Evolutionary conservation across 2,113 vertebrate species (phyloP), one percentile per base, ranked within the genome.

Genomic region (Mixornis gularis): DNA sequence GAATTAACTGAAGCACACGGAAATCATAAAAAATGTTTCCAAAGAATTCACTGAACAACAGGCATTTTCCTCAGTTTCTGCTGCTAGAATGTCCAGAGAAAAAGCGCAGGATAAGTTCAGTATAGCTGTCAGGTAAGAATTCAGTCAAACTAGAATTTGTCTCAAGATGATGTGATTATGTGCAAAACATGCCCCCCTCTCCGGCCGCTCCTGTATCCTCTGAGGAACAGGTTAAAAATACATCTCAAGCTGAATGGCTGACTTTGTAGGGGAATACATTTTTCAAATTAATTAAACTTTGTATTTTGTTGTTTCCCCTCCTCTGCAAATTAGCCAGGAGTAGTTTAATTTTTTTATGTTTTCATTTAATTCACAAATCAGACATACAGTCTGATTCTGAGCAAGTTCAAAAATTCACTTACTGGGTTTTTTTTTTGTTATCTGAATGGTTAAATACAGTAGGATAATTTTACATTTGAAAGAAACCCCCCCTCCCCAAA

Each of bases 251-350:
- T 60, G 70, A 94, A 87, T 29, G 56, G 25, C 26, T 82, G 84
- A 68, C 44, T 93, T 87, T 43, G 65, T 34, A 85, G 25, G 27
- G 13, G 20, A 93, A 87, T 79, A 87, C 17, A 49, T 85, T 89
- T 87, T 91, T 95, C 10, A 29, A 68, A 93, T 89, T 92, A 91
- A 89, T 87, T 72, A 89, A 79, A 43, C 32, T 82, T 87, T 76
- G 20, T 52, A 65, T 82, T 79, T 93, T 89, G 41, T 85, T 87
- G 17, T 40, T 85, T 69, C 4, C 6, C 9, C 21, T 49, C 7
- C 38, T 72, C 36, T 79, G 25, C 19, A 77, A 87, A 89, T 87
- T 79, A 85, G 72, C 9, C 17, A 82, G 53, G 24, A 81, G 6
- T 25, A 89, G 53, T 32, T 76, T 76, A 78, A n/a, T 68, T 32